Evolutionary conservation across 64 coral and sea anemone genomes (phyloP).

Genomic region (Stichodactyla helianthus): DNA sequence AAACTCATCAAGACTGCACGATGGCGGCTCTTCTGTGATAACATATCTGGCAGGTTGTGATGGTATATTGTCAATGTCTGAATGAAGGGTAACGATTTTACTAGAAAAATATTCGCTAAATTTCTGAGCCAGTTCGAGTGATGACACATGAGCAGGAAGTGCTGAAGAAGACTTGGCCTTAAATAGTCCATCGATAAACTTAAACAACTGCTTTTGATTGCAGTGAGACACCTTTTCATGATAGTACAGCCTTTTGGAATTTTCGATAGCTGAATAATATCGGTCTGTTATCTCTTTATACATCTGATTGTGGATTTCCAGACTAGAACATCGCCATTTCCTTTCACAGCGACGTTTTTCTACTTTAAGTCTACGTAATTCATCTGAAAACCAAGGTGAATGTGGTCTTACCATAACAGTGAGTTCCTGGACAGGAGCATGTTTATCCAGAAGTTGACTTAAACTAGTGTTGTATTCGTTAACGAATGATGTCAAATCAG

Average conservation of each 20-base stretch:
- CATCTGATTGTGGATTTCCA: not conserved
- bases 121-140: not conserved
- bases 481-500: too few relatives aligned
- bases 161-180: not conserved
- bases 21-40: too few relatives aligned
- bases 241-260: not conserved
- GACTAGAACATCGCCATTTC: conserved; percentile 2
- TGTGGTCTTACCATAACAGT: conserved; percentile 23
- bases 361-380: conserved; percentile 7
- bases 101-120: not conserved
- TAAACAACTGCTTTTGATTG: not conserved
- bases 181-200: not conserved
- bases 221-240: not conserved
- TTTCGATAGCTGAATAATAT: not conserved
- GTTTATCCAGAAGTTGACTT: not conserved
- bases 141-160: not conserved
- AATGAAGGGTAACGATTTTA: not conserved
- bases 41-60: not conserved
- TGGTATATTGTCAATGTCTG: not conserved
- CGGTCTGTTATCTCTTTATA: not conserved
- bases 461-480: too few relatives aligned
- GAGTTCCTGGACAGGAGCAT: conserved; percentile 1
- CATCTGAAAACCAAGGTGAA: conserved; percentile 25
- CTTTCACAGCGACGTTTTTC: conserved; percentile 15
- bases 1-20: not conserved